Conservation (phyloP, 2,797 vertebrate species). For the Picus viridis region DNA sequence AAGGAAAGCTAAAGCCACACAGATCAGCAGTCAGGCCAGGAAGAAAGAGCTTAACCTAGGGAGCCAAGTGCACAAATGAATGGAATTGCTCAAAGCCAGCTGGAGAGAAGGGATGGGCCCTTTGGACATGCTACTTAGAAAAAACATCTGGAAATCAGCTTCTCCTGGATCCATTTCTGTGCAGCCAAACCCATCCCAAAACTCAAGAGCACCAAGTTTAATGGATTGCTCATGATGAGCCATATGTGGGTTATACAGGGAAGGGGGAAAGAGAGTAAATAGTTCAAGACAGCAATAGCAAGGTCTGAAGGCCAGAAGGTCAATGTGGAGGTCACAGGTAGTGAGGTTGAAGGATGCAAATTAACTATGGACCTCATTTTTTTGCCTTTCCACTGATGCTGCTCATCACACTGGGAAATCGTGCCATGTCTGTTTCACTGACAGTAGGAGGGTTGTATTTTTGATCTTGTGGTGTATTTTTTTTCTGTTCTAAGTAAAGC, state of each 20-base stretch:
- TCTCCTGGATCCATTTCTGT: neutral
- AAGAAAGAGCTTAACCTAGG: neutral
- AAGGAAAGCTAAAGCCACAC: neutral
- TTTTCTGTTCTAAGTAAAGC: neutral
- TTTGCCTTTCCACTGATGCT: neutral
- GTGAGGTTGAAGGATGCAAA: neutral
- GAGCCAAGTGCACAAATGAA: neutral
- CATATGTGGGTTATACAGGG: neutral
- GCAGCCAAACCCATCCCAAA: neutral
- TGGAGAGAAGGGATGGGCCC: neutral
- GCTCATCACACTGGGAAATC: neutral
- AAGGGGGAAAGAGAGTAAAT: neutral
- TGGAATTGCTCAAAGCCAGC: neutral
- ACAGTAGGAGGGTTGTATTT: neutral
- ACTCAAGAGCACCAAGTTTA: neutral
- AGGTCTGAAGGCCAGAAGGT: neutral
- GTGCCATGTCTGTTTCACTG: neutral
- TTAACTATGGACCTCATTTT: neutral
- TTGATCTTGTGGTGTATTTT: neutral
- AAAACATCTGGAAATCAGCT: neutral
- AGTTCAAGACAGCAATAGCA: neutral
- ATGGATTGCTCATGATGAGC: neutral
- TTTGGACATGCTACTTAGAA: neutral
- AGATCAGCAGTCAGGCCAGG: neutral
- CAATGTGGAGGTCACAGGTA: neutral